A percentile compares a stretch with the other conserved stretches of the same genome.
phyloP scores from a whole-genome alignment of 2,113 vertebrate species.

The Pollachius pollachius region DNA sequence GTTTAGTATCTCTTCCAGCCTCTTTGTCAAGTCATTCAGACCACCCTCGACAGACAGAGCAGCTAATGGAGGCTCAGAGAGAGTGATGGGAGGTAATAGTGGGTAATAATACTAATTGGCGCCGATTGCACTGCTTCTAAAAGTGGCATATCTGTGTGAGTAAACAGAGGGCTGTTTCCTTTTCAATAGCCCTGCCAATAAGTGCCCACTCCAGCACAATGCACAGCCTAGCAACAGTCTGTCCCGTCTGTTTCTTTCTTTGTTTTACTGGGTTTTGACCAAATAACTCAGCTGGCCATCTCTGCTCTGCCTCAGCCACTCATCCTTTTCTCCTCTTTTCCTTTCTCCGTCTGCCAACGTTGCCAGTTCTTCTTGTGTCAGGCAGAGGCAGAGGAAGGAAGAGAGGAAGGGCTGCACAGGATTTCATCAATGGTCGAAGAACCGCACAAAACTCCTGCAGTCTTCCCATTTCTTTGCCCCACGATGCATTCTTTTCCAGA shows the following conservation, averaged over 20 bases:
- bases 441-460: slow-evolving; percentile 40
- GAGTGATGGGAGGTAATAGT: slow-evolving; percentile 47
- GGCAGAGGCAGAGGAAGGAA: slow-evolving; percentile 40
- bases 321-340: slow-evolving; percentile 61
- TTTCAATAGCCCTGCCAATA: slow-evolving; percentile 54
- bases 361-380: slow-evolving; percentile 59
- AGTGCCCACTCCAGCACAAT: slow-evolving; percentile 57
- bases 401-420: slow-evolving; percentile 5
- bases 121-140: slow-evolving; percentile 48
- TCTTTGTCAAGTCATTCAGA: slow-evolving; percentile 37
- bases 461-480: slow-evolving; percentile 46
- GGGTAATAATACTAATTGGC: slow-evolving; percentile 68
- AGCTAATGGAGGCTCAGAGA: slow-evolving; percentile 47
- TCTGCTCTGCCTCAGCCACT: slow-evolving; percentile 51
- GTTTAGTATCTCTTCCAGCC: slow-evolving; percentile 2
- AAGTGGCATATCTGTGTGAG: slow-evolving; percentile 60
- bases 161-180: slow-evolving; percentile 61
- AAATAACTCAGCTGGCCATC: slow-evolving; percentile 69
- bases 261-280: slow-evolving; percentile 64
- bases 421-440: background rate
- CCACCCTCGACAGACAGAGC: slow-evolving; percentile 38
- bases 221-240: slow-evolving; percentile 70
- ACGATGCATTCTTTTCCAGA: slow-evolving; percentile 8
- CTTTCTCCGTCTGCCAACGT: slow-evolving; percentile 66
- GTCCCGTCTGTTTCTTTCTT: slow-evolving; percentile 34